Base-by-base conservation (phyloP, 2,888 invertebrate species). In the Octonoba sinensis region DNA sequence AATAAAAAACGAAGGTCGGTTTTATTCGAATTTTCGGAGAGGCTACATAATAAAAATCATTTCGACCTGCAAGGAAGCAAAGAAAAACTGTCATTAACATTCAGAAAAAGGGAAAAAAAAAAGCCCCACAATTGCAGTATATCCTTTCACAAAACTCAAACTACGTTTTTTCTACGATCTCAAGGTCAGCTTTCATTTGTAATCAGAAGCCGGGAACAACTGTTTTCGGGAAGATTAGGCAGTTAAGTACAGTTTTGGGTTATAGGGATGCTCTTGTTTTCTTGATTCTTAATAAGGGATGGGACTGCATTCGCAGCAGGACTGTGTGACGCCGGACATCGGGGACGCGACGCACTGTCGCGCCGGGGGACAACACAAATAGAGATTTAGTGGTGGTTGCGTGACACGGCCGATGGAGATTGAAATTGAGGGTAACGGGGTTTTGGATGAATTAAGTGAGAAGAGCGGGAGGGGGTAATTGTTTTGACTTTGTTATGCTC, bases 161-260 rank as follows among this genome's bases (percentile, higher is more conserved):
- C 8, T 16, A n/a, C n/a, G n/a, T 54, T 54, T 18, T 20, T 54
- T 8, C 54, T 1, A 54, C 54, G 1, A 8, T 54, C 20, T 64
- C 64, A 64, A 64, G 64, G 64, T 46, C 64, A 3, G 12, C 1
- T 46, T 13, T 46, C 46, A 20, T 47, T 64, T 47, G 64, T 47
- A 64, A 64, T 47, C 64, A 47, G 44, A 64, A 64, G 44, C 46
- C 16, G 64, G 18, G 64, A 47, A 64, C 64, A 64, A 64, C 16
- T 46, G 64, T 64, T 64, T 64, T 64, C 46, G 46, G 46, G 20
- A 46, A 64, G 46, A 64, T 46, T 64, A 60, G 64, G 46, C 44
- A 11, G 46, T 46, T 46, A 18, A 64, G 64, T 18, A 46, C 27
- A 36, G 64, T 60, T 36, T 24, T 60, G 15, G 15, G 3, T 1